Base-by-base conservation (phyloP, 2,888 invertebrate species). In the Catonia carolina region DNA sequence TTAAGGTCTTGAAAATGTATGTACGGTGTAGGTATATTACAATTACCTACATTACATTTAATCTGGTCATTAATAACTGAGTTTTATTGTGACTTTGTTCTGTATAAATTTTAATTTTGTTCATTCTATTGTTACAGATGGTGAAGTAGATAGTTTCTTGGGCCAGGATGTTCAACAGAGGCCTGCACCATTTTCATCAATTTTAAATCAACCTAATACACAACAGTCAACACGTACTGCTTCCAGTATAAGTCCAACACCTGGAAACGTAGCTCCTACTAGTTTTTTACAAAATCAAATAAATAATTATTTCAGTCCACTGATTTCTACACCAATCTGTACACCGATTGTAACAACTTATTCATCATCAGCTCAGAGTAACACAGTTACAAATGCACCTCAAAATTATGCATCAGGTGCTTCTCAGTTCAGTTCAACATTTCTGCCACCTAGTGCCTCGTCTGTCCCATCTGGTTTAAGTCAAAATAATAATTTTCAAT, bases 141-240 rank as follows among this genome's bases (percentile, higher is more conserved):
- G 61, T 51, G 69, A 70, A 60, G 58, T 62, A 53, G 68, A 67
- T 61, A 68, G 56, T 61, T 67, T 69, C 64, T 61, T 70, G 61
- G 68, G 68, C 23, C 69, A 69, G 56, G 62, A 63, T n/a, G 47
- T 63, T 48, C 23, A 57, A 31, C 33, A 22, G 3, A 20, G 31
- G 15, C 39, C 36, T 14, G 15, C 49, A 35, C 12, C 27, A 35
- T 18, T 35, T 17, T 45, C 31, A 14, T 33, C 37, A 37, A 33
- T 20, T 2, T 5, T 41, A 17, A 22, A 42, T 12, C 51, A 20
- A 8, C 33, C 42, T n/a, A 15, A 18, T 42, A 17, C 18, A 12
- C 45, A 56, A 6, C 41, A 27, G 15, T 36, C 48, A n/a, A 1
- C 42, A 39, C n/a, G n/a, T n/a, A 8, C 8, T 8, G 27, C 27